Evolutionary conservation across 2,113 vertebrate species (phyloP), one percentile per base, ranked within the genome.

Genomic region (Hippolais icterina): DNA sequence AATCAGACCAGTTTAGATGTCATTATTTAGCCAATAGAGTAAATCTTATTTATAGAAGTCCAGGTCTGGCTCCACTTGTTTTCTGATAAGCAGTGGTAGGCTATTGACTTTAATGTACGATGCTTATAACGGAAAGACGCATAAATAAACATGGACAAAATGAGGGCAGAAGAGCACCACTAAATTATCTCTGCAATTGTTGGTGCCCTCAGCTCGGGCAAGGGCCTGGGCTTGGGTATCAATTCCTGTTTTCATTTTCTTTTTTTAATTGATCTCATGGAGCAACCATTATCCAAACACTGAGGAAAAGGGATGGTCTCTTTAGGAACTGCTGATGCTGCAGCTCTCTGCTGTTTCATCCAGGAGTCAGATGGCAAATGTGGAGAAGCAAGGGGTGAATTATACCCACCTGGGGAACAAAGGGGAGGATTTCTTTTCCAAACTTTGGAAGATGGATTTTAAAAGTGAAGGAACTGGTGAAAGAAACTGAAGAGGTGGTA

Each of bases 21-120:
- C 96, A 97, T 97, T 96, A 97, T 97, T 97, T 97, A 96, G 94
- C 96, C 95, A 96, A 93, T 92, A 93, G 94, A 97, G 80, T 95
- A 97, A 96, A 96, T 97, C 92, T 96, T 96, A 94, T 96, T 96
- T 96, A 96, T 95, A 92, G 96, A 96, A 96, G 95, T 87, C 96
- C 94, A 95, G 93, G 94, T 92, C 95, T 96, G 95, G 95, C 92
- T 97, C 83, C 92, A 87, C 90, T 96, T 97, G 92, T 91, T 96
- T 94, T 86, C 93, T 97, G 96, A 96, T 95, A 90, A 94, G 96
- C 93, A 57, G 92, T 82, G 83, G 94, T 93, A 71, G 68, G 86
- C 90, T 96, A 96, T 95, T 90, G 94, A 87, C 95, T 95, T 87
- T 96, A 96, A 95, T 90, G 96, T 1, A 11, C 0, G 5, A 93